Evolutionary conservation across 2,888 invertebrate genomes (phyloP).

Genomic region (Pollenia angustigena): DNA sequence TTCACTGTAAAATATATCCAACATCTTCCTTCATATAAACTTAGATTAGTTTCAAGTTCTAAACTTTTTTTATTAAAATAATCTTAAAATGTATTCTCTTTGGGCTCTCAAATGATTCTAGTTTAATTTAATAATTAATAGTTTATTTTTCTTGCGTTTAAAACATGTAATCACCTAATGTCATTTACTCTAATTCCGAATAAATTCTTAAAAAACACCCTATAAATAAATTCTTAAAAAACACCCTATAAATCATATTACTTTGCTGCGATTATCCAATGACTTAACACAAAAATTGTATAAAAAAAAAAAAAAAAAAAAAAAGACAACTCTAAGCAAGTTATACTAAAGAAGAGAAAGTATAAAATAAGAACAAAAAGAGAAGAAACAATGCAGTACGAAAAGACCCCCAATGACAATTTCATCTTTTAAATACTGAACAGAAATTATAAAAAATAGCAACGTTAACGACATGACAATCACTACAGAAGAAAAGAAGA

Average conservation of each 20-base stretch:
- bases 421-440: slow-evolving; percentile 11
- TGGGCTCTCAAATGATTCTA: no score
- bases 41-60: no score
- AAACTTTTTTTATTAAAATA: no score
- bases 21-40: no score
- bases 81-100: no score
- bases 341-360: no score
- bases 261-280: slow-evolving; percentile 43
- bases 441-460: background rate
- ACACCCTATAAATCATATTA: slow-evolving; percentile 40
- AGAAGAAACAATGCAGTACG: background rate
- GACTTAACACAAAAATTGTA: slow-evolving; percentile 57
- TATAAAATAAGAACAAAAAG: background rate
- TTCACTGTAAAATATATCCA: no score
- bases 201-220: background rate
- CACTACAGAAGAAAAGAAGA: background rate
- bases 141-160: no score
- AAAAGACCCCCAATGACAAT: slow-evolving; percentile 13
- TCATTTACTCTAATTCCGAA: background rate
- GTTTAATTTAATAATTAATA: no score
- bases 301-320: slow-evolving; percentile 39
- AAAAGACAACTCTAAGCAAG: slow-evolving; percentile 5
- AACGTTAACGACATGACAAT: background rate
- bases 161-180: background rate
- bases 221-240: slow-evolving; percentile 28